Percentiles rank a stretch among this genome's conserved stretches.
Conservation (phyloP, 1,140 invertebrate species). For the Drosophila miranda region DNA sequence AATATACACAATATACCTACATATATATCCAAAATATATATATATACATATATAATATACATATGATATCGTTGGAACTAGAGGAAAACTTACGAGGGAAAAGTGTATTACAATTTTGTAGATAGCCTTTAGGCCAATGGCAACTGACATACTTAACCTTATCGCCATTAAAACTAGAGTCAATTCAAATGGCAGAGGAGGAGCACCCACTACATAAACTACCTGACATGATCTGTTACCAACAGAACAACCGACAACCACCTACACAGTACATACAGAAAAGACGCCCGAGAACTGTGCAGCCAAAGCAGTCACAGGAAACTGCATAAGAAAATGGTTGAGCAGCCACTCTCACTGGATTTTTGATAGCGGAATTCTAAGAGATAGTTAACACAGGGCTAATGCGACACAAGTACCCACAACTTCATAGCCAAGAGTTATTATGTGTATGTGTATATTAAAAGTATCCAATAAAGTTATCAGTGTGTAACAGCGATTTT, state of each 20-base stretch:
- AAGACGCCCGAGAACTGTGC: conserved; percentile 19
- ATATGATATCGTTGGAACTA: conserved; percentile 51
- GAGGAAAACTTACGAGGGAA: conserved; percentile 22
- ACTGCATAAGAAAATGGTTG: too few relatives aligned
- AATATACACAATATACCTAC: conserved; percentile 18
- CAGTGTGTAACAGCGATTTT: conserved; percentile 52
- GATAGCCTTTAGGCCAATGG: conserved; percentile 54
- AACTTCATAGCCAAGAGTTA: conserved; percentile 42
- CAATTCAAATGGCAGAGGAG: conserved; percentile 31
- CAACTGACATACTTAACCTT: conserved; percentile 33
- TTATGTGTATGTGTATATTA: conserved; percentile 57
- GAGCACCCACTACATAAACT: conserved; percentile 36
- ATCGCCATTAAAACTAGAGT: conserved; percentile 26
- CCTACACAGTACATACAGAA: conserved; percentile 46
- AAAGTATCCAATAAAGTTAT: conserved; percentile 67
- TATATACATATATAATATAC: conserved; percentile 34
- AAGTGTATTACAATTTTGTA: conserved; percentile 44
- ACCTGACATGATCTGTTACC: conserved; percentile 52
- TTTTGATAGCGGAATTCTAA: conserved; percentile 10
- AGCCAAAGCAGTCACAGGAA: not conserved
- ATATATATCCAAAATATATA: conserved; percentile 21
- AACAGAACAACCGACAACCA: conserved; percentile 30
- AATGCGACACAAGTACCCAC: conserved; percentile 16
- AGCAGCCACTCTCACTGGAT: conserved; percentile 27
- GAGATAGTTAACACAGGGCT: conserved; percentile 2